phyloP scores from a whole-genome alignment of 2,888 invertebrate genomes.

The Xestia rhomboidea region DNA sequence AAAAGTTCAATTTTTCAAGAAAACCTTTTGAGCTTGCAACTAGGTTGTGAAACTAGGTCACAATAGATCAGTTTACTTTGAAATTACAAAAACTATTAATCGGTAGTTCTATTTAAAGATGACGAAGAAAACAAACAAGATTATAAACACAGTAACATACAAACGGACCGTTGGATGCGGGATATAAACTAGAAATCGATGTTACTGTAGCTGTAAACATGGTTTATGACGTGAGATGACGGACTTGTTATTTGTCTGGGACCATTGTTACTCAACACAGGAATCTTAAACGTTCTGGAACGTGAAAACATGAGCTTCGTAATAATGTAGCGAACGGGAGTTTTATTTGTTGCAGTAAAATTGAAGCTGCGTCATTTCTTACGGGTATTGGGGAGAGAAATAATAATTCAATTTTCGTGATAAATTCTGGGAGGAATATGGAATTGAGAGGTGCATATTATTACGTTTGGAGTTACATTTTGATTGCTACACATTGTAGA shows the following conservation, averaged over 20 bases:
- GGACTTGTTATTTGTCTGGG: conserved; percentile 73
- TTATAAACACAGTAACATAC: conserved; percentile 46
- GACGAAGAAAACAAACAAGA: conserved; percentile 36
- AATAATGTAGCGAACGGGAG: conserved; percentile 30
- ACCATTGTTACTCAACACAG: conserved; percentile 69
- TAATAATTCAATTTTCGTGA: conserved; percentile 5
- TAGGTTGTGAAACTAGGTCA: conserved; percentile 29
- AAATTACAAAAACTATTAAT: conserved; percentile 50
- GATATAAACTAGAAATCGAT: conserved; percentile 53
- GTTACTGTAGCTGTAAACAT: conserved; percentile 75
- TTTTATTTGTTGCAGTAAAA: conserved; percentile 35
- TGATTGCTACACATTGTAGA: neutral
- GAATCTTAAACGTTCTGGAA: conserved; percentile 67
- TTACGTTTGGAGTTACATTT: neutral
- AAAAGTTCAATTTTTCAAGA: neutral
- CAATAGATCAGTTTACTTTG: conserved; percentile 25
- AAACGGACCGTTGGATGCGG: conserved; percentile 31
- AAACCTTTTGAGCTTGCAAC: conserved; percentile 15
- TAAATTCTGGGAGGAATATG: neutral
- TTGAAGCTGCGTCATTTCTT: conserved; percentile 2
- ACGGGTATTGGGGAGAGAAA: neutral
- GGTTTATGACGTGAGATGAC: conserved; percentile 80
- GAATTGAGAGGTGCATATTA: conserved; percentile 3
- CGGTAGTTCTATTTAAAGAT: conserved; percentile 12
- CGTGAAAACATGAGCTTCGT: conserved; percentile 31